phyloP scores from a whole-genome alignment of 2,888 invertebrate species.

The Hymenopus coronatus region DNA sequence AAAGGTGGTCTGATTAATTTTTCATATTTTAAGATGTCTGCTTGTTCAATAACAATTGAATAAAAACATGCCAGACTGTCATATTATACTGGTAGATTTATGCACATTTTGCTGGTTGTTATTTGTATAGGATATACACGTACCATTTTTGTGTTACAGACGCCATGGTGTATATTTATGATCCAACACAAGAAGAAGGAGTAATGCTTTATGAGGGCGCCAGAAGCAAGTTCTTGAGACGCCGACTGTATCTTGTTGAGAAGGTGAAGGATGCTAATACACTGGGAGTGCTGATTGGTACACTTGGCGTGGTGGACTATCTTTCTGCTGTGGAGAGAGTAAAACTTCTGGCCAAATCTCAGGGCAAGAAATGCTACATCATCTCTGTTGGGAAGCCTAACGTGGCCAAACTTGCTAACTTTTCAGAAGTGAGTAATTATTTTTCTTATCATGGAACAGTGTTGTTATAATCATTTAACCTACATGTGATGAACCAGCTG shows the following conservation, averaged over 20 bases:
- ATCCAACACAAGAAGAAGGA: neutral
- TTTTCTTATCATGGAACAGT: too few relatives aligned
- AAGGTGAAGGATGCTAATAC: slow-evolving; percentile 86
- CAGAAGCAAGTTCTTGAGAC: slow-evolving; percentile 65
- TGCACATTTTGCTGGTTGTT: too few relatives aligned
- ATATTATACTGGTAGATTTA: too few relatives aligned
- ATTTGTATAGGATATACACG: too few relatives aligned
- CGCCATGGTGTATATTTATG: neutral
- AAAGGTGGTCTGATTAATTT: too few relatives aligned
- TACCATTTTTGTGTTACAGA: neutral
- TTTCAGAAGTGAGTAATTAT: slow-evolving; percentile 65
- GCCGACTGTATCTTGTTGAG: slow-evolving; percentile 81
- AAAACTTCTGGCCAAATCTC: slow-evolving; percentile 66
- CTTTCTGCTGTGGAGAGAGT: slow-evolving; percentile 70
- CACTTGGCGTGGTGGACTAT: slow-evolving; percentile 79
- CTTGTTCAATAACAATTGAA: too few relatives aligned
- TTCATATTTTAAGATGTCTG: too few relatives aligned
- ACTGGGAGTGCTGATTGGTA: slow-evolving; percentile 88
- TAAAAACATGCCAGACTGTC: too few relatives aligned
- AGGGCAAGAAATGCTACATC: slow-evolving; percentile 85
- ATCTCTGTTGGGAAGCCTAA: slow-evolving; percentile 94
- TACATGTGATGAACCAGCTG: too few relatives aligned
- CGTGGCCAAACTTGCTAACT: slow-evolving; percentile 92
- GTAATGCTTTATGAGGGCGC: slow-evolving; percentile 35
- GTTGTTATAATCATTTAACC: too few relatives aligned